These are phyloP conservation scores for Steromphala cineraria DNA, from an alignment of 2,888 invertebrate genomes.

Conservation along the genomic window DNA sequence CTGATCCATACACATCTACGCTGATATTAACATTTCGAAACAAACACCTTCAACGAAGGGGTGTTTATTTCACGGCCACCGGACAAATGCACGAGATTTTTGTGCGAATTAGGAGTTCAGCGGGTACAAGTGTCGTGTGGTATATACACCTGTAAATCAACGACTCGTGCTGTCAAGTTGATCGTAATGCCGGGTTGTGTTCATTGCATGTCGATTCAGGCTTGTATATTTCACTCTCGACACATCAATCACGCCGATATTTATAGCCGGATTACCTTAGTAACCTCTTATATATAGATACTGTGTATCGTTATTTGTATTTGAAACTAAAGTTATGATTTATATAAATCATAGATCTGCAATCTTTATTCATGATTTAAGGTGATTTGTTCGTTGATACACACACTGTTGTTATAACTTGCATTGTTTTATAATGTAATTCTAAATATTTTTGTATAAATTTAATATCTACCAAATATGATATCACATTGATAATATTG, in stretches of 20 bases:
- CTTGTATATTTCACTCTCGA: background rate
- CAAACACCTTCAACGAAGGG: background rate
- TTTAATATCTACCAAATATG: too few species aligned
- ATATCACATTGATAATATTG: too few species aligned
- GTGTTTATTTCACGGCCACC: background rate
- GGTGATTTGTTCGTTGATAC: too few species aligned
- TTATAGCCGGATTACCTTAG: too few species aligned
- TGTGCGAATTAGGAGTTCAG: background rate
- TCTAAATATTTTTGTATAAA: too few species aligned
- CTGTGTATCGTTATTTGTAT: too few species aligned
- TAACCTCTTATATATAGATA: too few species aligned
- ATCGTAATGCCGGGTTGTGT: background rate
- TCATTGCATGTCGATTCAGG: slow-evolving; percentile 4
- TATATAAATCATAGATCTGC: too few species aligned
- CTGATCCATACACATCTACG: background rate
- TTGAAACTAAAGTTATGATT: too few species aligned
- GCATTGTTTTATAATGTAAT: too few species aligned
- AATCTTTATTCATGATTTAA: too few species aligned
- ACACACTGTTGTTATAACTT: too few species aligned
- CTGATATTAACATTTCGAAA: slow-evolving; percentile 11
- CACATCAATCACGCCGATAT: background rate
- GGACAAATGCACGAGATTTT: slow-evolving; percentile 5
- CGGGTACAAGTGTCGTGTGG: background rate
- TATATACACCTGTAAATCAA: background rate
- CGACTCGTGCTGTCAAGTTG: background rate